Percentiles rank a stretch among this genome's conserved stretches.
Evolutionary conservation across 2,888 invertebrate species (phyloP).

Genomic region (Byasa hedistus): DNA sequence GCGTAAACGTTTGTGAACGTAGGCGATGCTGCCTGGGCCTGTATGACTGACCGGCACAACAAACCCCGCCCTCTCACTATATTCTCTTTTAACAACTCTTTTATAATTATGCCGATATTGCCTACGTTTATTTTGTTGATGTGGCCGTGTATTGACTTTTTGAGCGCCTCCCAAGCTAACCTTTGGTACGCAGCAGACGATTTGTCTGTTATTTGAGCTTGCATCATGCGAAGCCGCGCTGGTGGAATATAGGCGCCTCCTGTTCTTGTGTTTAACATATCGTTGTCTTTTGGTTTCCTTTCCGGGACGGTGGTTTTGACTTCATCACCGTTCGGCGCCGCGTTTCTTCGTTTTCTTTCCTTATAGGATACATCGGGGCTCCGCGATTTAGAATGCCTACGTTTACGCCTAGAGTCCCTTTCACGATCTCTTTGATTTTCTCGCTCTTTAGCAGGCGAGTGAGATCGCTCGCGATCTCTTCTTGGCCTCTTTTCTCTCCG

Average conservation of each 20-base stretch:
- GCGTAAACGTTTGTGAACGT: conserved; percentile 99
- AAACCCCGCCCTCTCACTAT: conserved; percentile 97
- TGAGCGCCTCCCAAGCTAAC: conserved; percentile 98
- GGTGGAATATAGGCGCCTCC: conserved; percentile 99
- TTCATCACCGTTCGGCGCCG: conserved; percentile 39
- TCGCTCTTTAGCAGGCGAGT: conserved; percentile 45
- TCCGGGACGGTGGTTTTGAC: conserved; percentile 50
- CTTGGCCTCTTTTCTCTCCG: conserved; percentile 54
- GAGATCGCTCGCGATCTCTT: conserved; percentile 55
- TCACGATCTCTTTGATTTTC: conserved; percentile 42
- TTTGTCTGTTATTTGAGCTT: conserved; percentile 97
- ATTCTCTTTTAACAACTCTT: conserved; percentile 95
- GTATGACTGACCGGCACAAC: conserved; percentile 94
- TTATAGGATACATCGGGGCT: conserved; percentile 49
- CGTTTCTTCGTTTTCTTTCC: conserved; percentile 48
- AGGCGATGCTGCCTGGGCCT: conserved; percentile 98
- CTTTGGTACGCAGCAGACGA: conserved; percentile 96
- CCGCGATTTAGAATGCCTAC: conserved; percentile 56
- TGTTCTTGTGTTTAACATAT: conserved; percentile 89
- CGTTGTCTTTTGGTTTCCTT: conserved; percentile 70
- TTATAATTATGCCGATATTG: conserved; percentile 94
- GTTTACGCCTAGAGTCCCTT: conserved; percentile 55
- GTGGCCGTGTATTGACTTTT: conserved; percentile 98
- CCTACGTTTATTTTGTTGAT: conserved; percentile 98
- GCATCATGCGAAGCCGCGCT: conserved; percentile 96